Evolutionary conservation across 2,797 vertebrate species (phyloP), one percentile per base, ranked within the genome.

Genomic region (Bufotes viridis): DNA sequence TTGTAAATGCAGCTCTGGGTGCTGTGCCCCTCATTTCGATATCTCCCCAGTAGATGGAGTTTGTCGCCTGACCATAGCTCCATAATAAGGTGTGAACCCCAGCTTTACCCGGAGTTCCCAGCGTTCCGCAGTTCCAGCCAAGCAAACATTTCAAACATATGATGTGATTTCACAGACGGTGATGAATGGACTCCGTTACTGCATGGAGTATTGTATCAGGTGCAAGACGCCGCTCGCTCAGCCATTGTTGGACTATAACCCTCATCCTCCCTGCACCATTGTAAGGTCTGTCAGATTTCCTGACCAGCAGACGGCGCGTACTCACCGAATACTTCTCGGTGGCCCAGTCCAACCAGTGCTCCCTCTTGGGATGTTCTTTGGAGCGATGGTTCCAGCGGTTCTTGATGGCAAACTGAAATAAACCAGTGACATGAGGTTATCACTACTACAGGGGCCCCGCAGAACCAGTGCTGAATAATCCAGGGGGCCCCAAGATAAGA

Each of bases 301-400:
- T 18, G 7, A 10, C 34, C 78, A 29, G n/a, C 11, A 3, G 26
- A 49, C 42, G 42, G 24, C 20, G 15, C 13, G 12, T 53, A 34
- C 94, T 94, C 95, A 99, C 98, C 0, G 97, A 92, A 90, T 98
- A 98, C 63, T 97, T 97, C 89, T 98, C 97, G 75, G 97, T 94
- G 0, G 98, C 98, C 98, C 98, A 99, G 92, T 99, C 98, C 90
- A 99, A 82, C 98, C 98, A 99, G 93, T 99, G 98, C 5, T 92
- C 92, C 91, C 94, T 96, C 91, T 93, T 93, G 12, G 94, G 90
- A 82, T 94, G 93, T 12, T 92, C 17, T 84, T 2, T 93, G 2
- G 95, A 95, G 53, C 93, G 93, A 90, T 95, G 96, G 85, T 88
- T 95, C 93, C 96, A 96, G 14, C 96, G 96, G 89, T 96, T 98